A percentile compares a stretch with the other conserved stretches of the same genome.
Evolutionary conservation across 1,140 invertebrate genomes (phyloP).

Genomic region (Archivesica marissinica): DNA sequence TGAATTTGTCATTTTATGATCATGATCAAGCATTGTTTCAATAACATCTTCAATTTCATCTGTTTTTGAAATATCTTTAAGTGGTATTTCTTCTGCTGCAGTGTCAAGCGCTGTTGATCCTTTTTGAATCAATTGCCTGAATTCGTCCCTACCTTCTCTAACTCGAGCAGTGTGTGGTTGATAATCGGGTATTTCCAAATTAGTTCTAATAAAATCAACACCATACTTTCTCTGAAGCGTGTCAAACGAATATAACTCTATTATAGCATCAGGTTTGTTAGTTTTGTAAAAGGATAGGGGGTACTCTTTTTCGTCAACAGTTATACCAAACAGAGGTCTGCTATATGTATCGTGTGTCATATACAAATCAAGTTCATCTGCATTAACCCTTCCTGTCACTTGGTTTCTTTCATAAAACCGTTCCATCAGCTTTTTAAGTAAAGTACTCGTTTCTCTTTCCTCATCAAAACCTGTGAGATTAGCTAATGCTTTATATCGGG

Average conservation of each 20-base stretch:
- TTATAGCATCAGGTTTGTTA: not conserved
- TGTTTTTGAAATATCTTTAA: slow-evolving; percentile 11
- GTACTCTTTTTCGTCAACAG: slow-evolving; percentile 17
- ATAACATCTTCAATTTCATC: not conserved
- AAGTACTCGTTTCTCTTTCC: not conserved
- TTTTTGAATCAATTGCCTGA: slow-evolving; percentile 29
- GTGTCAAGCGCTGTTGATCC: slow-evolving; percentile 7
- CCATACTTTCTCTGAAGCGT: slow-evolving; percentile 49
- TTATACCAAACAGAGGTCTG: slow-evolving; percentile 35
- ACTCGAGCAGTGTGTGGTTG: slow-evolving; percentile 13
- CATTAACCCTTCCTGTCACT: not conserved
- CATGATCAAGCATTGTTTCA: too few species aligned
- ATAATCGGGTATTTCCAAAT: slow-evolving; percentile 47
- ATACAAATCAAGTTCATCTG: not conserved
- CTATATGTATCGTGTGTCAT: slow-evolving; percentile 6
- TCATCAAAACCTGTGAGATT: slow-evolving; percentile 24
- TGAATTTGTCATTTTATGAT: too few species aligned
- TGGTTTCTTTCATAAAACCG: slow-evolving; percentile 37
- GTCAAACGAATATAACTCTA: slow-evolving; percentile 43
- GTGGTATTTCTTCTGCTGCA: slow-evolving; percentile 23
- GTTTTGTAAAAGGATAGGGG: slow-evolving; percentile 36
- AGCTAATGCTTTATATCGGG: slow-evolving; percentile 21
- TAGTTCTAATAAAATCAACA: slow-evolving; percentile 52
- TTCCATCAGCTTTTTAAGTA: slow-evolving; percentile 13
- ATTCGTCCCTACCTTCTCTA: slow-evolving; percentile 22